Evolutionary conservation across 1,140 invertebrate species (phyloP).

Genomic region (Ceratina calcarata): DNA sequence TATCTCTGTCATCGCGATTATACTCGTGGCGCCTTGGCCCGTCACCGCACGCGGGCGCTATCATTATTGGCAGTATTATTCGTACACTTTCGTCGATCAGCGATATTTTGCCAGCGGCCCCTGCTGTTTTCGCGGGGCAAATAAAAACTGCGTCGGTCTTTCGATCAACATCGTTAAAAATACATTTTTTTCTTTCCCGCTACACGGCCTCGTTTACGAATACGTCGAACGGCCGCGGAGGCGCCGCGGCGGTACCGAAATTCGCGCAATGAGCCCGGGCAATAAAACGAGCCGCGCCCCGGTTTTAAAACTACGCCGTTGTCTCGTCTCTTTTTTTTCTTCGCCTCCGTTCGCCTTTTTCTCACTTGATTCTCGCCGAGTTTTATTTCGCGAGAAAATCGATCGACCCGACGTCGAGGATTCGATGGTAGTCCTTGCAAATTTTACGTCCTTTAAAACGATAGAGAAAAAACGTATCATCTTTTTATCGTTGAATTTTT

Average conservation of each 20-base stretch:
- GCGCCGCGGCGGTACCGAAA: constrained; percentile 18
- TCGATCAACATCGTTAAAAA: constrained; percentile 49
- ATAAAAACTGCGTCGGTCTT: constrained; percentile 18
- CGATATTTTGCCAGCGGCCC: neutral
- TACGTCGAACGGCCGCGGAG: neutral
- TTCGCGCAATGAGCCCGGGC: constrained; percentile 16
- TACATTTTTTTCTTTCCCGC: constrained; percentile 19
- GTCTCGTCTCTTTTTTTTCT: too few species aligned
- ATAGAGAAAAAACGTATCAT: too few species aligned
- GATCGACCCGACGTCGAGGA: too few species aligned
- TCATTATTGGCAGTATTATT: constrained; percentile 9
- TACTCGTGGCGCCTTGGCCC: neutral
- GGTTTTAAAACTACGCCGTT: too few species aligned
- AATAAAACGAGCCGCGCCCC: too few species aligned
- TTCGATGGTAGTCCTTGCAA: too few species aligned
- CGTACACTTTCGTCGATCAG: neutral
- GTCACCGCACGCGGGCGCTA: neutral
- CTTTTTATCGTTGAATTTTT: too few species aligned
- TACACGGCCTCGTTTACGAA: constrained; percentile 30
- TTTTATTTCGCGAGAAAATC: too few species aligned
- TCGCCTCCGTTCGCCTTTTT: too few species aligned
- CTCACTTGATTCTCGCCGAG: too few species aligned
- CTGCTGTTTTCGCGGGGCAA: constrained; percentile 6
- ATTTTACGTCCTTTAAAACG: too few species aligned
- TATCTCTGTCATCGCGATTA: neutral